Base-by-base conservation (phyloP, 2,888 invertebrate species). In the Crocallis elinguaria region DNA sequence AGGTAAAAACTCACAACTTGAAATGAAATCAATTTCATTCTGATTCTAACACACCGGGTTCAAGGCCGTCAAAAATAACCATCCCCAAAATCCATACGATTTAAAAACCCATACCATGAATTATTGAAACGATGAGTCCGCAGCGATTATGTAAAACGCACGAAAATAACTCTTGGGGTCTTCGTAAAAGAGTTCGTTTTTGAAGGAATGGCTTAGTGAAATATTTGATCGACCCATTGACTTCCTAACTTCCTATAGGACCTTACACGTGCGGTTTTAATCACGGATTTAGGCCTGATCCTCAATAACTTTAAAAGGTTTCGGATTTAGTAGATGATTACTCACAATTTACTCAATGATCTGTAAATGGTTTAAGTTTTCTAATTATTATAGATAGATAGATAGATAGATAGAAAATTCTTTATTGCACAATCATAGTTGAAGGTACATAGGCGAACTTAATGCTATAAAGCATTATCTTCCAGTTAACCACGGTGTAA, bases 101-200 rank as follows among this genome's bases (percentile, higher is more conserved):
- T 49, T 48, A 50, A 57, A 54, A 57, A 41, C 41, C 56, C 44
- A 51, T 49, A 44, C 45, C 39, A 62, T 60, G 62, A 62, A 62
- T 62, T 54, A 62, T 62, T 62, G 49, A 61, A 55, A 48, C 46
- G 46, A 44, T 30, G 54, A 56, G 46, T 30, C 44, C 30, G 37
- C 33, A 37, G 21, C 13, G 44, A 50, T 49, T 37, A 57, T 50
- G 36, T 36, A 36, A 52, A 55, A 42, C 42, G 46, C 46, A 35
- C 45, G 16, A 57, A 60, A 52, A 52, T 54, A 32, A 27, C 29
- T 39, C 51, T 42, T 63, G 41, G 33, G 21, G n/a, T 8, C 13
- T 9, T 11, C 11, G 36, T 13, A 27, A n/a, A 32, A 60, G 48
- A 41, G 56, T 38, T 44, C 27, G 33, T 37, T 51, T 51, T 60